These are phyloP conservation scores for Brachystomella parvula DNA, from an alignment of 1,140 invertebrate genomes.

Conservation along the genomic window DNA sequence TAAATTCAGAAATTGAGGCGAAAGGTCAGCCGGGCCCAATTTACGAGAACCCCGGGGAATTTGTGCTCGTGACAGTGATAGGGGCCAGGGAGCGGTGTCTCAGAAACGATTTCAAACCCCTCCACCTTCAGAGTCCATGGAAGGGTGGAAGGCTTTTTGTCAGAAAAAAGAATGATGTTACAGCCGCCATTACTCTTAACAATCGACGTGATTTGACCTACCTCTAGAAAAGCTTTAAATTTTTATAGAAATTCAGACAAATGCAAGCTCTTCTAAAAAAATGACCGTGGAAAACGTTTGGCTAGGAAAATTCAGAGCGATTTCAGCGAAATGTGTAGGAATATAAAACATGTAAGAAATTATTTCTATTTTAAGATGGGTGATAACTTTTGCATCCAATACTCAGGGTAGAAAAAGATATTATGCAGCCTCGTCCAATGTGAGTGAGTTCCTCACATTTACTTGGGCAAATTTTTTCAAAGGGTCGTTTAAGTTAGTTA, in stretches of 20 bases:
- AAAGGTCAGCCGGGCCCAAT: constrained; percentile 12
- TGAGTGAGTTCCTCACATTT: too few species aligned
- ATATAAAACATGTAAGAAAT: too few species aligned
- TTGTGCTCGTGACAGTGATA: constrained; percentile 88
- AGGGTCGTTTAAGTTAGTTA: too few species aligned
- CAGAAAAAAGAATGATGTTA: constrained; percentile 73
- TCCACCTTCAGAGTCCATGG: constrained; percentile 91
- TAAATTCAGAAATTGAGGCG: constrained; percentile 19
- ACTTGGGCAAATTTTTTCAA: too few species aligned
- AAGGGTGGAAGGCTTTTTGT: constrained; percentile 85
- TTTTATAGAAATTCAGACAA: background rate
- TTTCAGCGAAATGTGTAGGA: too few species aligned
- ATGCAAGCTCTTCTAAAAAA: background rate
- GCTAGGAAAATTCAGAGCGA: too few species aligned
- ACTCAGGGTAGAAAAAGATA: too few species aligned
- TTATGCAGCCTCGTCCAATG: too few species aligned
- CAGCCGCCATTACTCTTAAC: constrained; percentile 72
- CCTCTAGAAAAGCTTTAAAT: constrained; percentile 15
- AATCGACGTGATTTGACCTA: constrained; percentile 42
- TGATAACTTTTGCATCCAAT: too few species aligned
- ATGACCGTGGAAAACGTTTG: too few species aligned
- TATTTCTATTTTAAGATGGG: too few species aligned
- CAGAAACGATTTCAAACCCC: constrained; percentile 82
- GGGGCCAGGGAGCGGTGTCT: constrained; percentile 83
- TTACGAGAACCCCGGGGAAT: constrained; percentile 52